Conservation (phyloP, 2,797 vertebrate species). For the Lophius americanus region DNA sequence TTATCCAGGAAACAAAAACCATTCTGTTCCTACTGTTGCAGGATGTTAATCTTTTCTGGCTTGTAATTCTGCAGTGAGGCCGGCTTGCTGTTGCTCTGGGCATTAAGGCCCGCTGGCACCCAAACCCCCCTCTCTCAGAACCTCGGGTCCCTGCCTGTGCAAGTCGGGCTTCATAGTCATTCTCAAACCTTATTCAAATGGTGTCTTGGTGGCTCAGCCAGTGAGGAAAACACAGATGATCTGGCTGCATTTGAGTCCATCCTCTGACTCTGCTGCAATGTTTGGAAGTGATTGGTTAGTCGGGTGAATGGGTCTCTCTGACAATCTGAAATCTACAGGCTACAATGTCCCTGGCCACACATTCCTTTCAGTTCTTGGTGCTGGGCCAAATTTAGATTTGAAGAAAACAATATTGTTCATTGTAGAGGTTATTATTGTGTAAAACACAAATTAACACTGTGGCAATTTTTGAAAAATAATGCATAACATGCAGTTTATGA, state of each 20-base stretch:
- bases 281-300: conserved; percentile 7
- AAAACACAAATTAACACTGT: conserved; percentile 22
- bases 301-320: conserved; percentile 1
- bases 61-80: conserved; percentile 77
- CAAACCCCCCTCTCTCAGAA: conserved; percentile 30
- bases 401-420: conserved; percentile 45
- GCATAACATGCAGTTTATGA: too few relatives aligned
- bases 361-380: conserved; percentile 46
- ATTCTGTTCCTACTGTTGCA: conserved; percentile 78
- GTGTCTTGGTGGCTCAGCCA: conserved; percentile 10
- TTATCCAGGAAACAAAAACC: conserved; percentile 84
- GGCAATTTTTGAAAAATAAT: too few relatives aligned
- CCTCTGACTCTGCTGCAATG: conserved; percentile 6
- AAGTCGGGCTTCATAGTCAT: conserved; percentile 18
- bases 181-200: conserved; percentile 17
- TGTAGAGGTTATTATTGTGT: conserved; percentile 35
- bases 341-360: conserved; percentile 3
- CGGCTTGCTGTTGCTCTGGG: conserved; percentile 50
- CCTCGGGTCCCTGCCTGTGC: conserved; percentile 69
- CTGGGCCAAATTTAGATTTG: conserved; percentile 37
- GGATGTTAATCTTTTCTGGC: conserved; percentile 86
- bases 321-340: neutral
- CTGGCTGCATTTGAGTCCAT: conserved; percentile 4
- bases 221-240: conserved; percentile 5
- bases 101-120: conserved; percentile 48